phyloP scores from a whole-genome alignment of 2,888 invertebrate genomes.

The Ecliptopera silaceata region DNA sequence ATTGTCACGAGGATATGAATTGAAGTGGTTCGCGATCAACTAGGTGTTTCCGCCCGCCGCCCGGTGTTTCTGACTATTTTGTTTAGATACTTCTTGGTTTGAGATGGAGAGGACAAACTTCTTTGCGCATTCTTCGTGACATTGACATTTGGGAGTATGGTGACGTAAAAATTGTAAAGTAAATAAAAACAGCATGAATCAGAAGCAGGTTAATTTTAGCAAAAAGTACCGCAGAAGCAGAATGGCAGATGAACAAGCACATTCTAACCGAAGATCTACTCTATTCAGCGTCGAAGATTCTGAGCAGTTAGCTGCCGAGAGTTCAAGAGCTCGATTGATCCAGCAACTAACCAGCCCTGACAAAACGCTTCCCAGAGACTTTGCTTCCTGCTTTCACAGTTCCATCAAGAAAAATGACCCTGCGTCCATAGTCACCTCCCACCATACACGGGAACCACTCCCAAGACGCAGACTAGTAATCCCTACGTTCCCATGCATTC shows the following conservation, averaged over 20 bases:
- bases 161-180: constrained; percentile 41
- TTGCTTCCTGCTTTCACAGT: constrained; percentile 46
- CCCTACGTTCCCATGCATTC: constrained; percentile 44
- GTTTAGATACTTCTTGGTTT: constrained; percentile 48
- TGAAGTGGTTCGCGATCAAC: constrained; percentile 82
- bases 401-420: constrained; percentile 38
- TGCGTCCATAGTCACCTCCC: constrained; percentile 44
- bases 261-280: constrained; percentile 28
- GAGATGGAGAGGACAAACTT: constrained; percentile 43
- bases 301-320: constrained; percentile 40
- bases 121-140: constrained; percentile 45
- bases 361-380: constrained; percentile 41
- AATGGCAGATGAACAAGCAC: constrained; percentile 22
- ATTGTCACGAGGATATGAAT: constrained; percentile 79
- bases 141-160: constrained; percentile 32
- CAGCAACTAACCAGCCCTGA: constrained; percentile 31
- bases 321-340: constrained; percentile 43
- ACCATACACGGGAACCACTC: constrained; percentile 26
- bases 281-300: constrained; percentile 42
- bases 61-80: constrained; percentile 63
- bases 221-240: constrained; percentile 27
- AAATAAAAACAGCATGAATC: constrained; percentile 35
- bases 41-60: constrained; percentile 79
- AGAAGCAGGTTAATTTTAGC: constrained; percentile 22
- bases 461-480: constrained; percentile 20